Conservation (phyloP, 2,888 invertebrate species). For the Machimus rusticus region DNA sequence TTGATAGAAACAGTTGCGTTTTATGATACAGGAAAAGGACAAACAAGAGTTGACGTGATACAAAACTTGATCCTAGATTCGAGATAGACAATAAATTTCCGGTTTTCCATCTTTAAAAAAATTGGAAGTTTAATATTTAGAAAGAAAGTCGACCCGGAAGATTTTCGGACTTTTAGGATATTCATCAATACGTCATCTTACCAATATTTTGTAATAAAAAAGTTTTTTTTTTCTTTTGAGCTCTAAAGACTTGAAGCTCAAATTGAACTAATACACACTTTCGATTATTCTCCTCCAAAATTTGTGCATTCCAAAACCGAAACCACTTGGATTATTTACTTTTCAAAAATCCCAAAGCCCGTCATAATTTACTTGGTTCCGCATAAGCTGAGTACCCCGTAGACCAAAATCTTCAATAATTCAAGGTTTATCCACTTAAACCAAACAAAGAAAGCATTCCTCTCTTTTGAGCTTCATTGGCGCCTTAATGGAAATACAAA, state of each 20-base stretch:
- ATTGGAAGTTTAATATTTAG: no score
- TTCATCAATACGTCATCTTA: no score
- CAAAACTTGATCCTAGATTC: neutral
- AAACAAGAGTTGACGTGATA: neutral
- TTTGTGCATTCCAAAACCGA: neutral
- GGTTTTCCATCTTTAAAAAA: no score
- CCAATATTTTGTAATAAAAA: no score
- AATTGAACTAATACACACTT: neutral
- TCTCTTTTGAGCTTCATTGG: neutral
- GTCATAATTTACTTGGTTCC: neutral
- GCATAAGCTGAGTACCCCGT: neutral
- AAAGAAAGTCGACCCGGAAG: no score
- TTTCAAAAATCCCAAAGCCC: neutral
- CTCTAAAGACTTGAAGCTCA: neutral
- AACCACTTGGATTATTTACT: neutral
- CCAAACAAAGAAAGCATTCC: neutral
- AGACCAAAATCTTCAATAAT: neutral
- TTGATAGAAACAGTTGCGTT: neutral
- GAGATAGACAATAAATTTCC: neutral
- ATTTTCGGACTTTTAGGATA: no score
- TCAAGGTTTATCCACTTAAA: neutral
- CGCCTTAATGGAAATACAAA: neutral
- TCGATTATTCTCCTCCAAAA: neutral
- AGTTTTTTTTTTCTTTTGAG: neutral
- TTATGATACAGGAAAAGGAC: neutral